Base-by-base conservation (phyloP, 2,888 invertebrate species). In the Eupithecia insigniata region DNA sequence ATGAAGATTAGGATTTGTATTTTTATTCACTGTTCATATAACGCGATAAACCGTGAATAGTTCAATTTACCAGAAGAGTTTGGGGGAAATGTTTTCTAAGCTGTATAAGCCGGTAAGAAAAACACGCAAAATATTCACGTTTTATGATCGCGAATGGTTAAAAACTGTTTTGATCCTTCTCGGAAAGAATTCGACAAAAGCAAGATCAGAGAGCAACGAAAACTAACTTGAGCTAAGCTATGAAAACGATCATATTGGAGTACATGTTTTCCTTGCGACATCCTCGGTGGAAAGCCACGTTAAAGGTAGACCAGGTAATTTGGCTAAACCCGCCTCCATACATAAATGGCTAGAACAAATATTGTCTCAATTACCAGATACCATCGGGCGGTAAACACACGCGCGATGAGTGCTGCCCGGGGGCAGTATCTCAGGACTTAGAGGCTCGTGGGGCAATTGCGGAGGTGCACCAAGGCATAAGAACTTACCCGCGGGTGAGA, bases 281-380 rank as follows among this genome's bases (percentile, higher is more conserved):
- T 60, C 61, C 76, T 71, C 68, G 30, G 28, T n/a, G 71, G 71
- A 69, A 70, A 70, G 66, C 32, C 36, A 64, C 22, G 64, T 36
- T 36, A 26, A 74, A 84, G 83, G 82, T 83, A 61, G 79, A 83
- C 66, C 80, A 82, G 83, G 86, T 88, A 86, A 90, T 89, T 89
- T 89, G 88, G 84, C 85, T 86, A 85, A 84, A 85, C 86, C 85
- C 83, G 83, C 85, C 86, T 82, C 81, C 84, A 85, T 86, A 88
- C 88, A 87, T 89, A 89, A 89, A 90, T 89, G 89, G 87, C 87
- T 86, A 86, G 88, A 87, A 88, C 92, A 93, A 94, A 94, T 92
- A 93, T 93, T 93, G 92, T 91, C 92, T 92, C 91, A 92, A 94
- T 93, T 93, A 93, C 83, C 83, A 89, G 93, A 94, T 94, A 93